Evolutionary conservation across 2,113 vertebrate genomes (phyloP).

Genomic region (Anser cygnoides): DNA sequence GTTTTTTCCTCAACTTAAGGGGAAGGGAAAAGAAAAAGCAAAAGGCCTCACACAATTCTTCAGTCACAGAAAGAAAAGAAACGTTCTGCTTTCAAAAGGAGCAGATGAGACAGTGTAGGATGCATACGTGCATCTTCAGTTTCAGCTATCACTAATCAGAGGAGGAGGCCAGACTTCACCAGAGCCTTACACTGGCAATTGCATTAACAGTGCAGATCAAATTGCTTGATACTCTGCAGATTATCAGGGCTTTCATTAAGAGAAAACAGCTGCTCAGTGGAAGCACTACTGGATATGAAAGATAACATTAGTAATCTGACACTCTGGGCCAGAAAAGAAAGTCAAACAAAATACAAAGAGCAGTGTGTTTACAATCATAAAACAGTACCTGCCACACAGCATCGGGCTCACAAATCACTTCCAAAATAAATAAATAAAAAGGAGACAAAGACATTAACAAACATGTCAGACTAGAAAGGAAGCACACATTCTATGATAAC

Average conservation of each 20-base stretch:
- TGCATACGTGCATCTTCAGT: accelerated
- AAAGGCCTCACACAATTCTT: neutral
- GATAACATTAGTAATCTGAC: neutral
- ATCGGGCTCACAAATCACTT: neutral
- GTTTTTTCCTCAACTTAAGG: neutral
- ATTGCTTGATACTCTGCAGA: neutral
- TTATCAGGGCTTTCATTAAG: neutral
- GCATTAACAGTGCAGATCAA: neutral
- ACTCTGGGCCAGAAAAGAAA: neutral
- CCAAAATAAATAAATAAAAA: neutral
- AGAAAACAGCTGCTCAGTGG: neutral
- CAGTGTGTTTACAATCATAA: neutral
- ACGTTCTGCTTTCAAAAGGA: neutral
- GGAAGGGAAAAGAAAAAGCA: neutral
- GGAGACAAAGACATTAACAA: neutral
- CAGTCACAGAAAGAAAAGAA: neutral
- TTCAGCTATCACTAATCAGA: neutral
- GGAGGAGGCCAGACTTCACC: neutral
- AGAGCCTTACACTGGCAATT: neutral
- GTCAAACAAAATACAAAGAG: neutral
- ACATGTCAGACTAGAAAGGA: neutral
- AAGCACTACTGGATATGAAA: neutral
- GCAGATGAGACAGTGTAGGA: neutral
- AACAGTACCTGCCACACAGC: neutral
- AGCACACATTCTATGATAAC: neutral